Evolutionary conservation across 2,888 invertebrate genomes (phyloP), one percentile per base, ranked within the genome.

Genomic region (Tinea pellionella): DNA sequence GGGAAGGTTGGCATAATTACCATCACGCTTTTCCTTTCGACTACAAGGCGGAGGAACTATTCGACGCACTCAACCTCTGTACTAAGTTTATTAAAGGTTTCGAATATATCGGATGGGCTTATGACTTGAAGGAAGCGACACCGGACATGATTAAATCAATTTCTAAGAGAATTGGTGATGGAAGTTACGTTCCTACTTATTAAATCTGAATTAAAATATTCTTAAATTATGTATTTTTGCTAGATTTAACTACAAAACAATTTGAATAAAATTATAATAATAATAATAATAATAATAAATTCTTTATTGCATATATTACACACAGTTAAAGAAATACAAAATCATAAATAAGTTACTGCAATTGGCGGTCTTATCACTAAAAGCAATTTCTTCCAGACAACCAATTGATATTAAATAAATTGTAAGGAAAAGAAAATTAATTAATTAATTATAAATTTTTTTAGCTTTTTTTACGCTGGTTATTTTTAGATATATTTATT

Each of bases 1-100:
- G 91, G 0, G 91, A 92, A 71, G 93, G 93, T 1, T 94, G 92
- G 91, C 93, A 94, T 75, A 93, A 93, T 74, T 94, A 93, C 73
- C 93, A 94, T 69, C 94, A 94, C 72, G 90, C 90, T 0, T 94
- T 93, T 69, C 93, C 94, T 1, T 92, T 90, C 77, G 90, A 90
- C 69, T 90, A 89, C 72, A 88, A 89, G 65, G 89, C 89, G 0
- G 87, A 89, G 1, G 90, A 90, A 65, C 85, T 89, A 59, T 89
- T 88, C 60, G 81, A 88, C 59, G 65, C 75, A 43, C 86, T 88
- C 56, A 87, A 88, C 63, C 74, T 78, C 1, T 74, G 78, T 2
- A 80, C 84, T 0, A 70, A 68, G 57, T 78, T 85, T 61, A 84
- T 88, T 41, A 68, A 71, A 30, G 69, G 73, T 57, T 86, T 84